A percentile compares a stretch with the other conserved stretches of the same genome.
phyloP scores from a whole-genome alignment of 2,888 invertebrate genomes.

The Amiota mariae region DNA sequence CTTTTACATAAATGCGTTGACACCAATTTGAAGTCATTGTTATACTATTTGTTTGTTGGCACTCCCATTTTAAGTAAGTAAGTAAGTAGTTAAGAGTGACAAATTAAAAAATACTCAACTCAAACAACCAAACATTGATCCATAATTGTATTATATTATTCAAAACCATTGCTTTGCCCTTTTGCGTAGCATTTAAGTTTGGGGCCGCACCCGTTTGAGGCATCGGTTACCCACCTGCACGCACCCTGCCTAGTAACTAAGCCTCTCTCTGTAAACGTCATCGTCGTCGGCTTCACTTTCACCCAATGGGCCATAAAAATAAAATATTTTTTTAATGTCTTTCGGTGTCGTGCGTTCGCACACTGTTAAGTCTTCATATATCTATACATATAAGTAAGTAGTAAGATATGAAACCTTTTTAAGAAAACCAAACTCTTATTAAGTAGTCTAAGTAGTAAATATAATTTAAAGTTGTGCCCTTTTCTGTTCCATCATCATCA shows the following conservation, averaged over 20 bases:
- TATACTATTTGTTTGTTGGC: conserved; percentile 31
- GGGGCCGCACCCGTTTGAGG: conserved; percentile 54
- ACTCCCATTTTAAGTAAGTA: conserved; percentile 26
- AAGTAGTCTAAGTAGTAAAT: no score
- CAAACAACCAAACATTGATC: conserved; percentile 25
- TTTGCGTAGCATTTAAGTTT: conserved; percentile 52
- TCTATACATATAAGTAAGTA: no score
- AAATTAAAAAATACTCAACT: not conserved
- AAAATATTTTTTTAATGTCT: conserved; percentile 45
- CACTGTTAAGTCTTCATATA: no score
- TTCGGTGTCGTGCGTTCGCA: not conserved
- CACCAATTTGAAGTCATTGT: conserved; percentile 49
- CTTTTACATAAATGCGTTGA: conserved; percentile 53
- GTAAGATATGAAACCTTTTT: no score
- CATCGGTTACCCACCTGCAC: not conserved
- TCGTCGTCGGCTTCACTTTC: conserved; percentile 53
- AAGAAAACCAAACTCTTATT: no score
- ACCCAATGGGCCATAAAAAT: conserved; percentile 58
- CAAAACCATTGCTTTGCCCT: conserved; percentile 41
- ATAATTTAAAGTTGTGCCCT: not conserved
- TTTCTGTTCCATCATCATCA: not conserved
- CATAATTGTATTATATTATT: not conserved
- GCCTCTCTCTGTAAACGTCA: conserved; percentile 6
- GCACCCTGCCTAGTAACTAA: not conserved
- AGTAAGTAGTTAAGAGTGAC: conserved; percentile 40